These are phyloP conservation scores for Clusia tigrina DNA, from an alignment of 2,888 invertebrate species.

Conservation along the genomic window DNA sequence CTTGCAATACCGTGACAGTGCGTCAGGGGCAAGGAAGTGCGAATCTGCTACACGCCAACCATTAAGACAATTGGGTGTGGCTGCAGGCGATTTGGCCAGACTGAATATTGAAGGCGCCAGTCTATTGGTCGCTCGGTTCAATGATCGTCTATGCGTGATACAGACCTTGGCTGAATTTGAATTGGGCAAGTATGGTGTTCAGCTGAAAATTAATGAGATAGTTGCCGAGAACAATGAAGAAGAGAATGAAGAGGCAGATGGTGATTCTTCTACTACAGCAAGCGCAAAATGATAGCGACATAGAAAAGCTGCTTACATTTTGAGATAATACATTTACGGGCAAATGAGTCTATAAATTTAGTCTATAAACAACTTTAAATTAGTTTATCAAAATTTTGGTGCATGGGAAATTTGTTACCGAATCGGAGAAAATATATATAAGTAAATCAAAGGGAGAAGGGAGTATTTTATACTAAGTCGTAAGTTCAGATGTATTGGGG, in stretches of 20 bases:
- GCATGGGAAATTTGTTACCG: too few relatives aligned
- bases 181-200: background rate
- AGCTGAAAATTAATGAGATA: background rate
- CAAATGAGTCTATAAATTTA: too few relatives aligned
- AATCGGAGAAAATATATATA: too few relatives aligned
- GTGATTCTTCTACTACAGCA: background rate
- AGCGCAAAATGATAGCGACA: background rate
- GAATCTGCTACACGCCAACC: background rate
- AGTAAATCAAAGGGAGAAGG: too few relatives aligned
- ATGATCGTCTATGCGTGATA: slow-evolving; percentile 7
- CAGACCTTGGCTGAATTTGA: slow-evolving; percentile 12
- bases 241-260: background rate
- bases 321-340: too few relatives aligned
- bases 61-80: background rate
- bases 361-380: too few relatives aligned
- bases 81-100: slow-evolving; percentile 1
- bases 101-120: background rate
- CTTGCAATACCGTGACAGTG: background rate
- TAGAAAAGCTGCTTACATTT: too few relatives aligned
- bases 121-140: background rate
- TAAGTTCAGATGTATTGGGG: too few relatives aligned
- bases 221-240: too few relatives aligned
- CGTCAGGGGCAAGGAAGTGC: background rate
- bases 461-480: too few relatives aligned
- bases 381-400: too few relatives aligned